A percentile compares a stretch with the other conserved stretches of the same genome.
Evolutionary conservation across 1,140 invertebrate genomes (phyloP).

Genomic region (Teleopsis dalmanni): DNA sequence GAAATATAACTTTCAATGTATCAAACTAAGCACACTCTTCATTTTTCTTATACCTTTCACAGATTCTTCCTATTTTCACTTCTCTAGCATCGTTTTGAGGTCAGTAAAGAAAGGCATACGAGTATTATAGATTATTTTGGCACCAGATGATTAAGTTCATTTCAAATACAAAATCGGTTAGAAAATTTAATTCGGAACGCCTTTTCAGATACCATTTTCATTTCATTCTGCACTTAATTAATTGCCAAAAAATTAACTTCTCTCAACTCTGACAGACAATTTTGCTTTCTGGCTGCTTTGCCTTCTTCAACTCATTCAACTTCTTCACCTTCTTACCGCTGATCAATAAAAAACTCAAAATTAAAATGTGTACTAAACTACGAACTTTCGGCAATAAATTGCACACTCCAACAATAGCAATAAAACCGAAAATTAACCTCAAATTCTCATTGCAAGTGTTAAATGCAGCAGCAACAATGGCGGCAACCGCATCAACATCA

Average conservation of each 20-base stretch:
- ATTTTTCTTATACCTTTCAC: no score
- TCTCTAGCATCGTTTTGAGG: no score
- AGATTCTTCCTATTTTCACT: no score
- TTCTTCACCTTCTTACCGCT: not conserved
- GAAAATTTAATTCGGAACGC: no score
- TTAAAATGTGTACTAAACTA: slow-evolving; percentile 45
- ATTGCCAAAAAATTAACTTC: not conserved
- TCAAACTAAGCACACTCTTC: no score
- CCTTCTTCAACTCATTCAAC: not conserved
- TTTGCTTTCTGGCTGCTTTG: not conserved
- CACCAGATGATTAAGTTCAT: no score
- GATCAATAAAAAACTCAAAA: slow-evolving; percentile 21
- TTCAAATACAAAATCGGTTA: no score
- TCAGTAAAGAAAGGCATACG: no score
- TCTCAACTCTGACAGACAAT: not conserved
- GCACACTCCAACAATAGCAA: slow-evolving; percentile 35
- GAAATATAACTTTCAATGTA: no score
- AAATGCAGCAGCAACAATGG: slow-evolving; percentile 3
- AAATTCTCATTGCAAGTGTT: slow-evolving; percentile 9
- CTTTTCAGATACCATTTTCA: no score
- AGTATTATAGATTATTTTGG: no score
- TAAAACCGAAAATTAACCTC: slow-evolving; percentile 7
- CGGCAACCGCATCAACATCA: not conserved
- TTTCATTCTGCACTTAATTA: no score
- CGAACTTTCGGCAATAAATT: slow-evolving; percentile 43